Evolutionary conservation across 2,888 invertebrate genomes (phyloP).

Genomic region (Eugnorisma glareosa): DNA sequence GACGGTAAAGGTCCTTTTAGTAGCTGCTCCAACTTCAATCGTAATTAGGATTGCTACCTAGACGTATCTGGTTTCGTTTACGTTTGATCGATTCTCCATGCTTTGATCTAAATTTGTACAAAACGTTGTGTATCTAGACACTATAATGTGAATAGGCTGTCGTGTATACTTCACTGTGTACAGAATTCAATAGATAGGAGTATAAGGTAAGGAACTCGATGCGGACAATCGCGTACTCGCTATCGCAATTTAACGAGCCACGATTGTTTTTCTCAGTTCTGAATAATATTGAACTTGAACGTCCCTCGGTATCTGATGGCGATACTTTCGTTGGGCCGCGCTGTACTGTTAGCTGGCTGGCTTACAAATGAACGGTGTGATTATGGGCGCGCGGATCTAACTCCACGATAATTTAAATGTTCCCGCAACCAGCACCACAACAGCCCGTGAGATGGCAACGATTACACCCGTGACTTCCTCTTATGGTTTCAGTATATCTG

Average conservation of each 20-base stretch:
- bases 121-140: constrained; percentile 48
- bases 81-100: constrained; percentile 73
- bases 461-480: constrained; percentile 86
- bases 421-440: constrained; percentile 83
- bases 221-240: constrained; percentile 84
- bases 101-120: constrained; percentile 38
- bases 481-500: constrained; percentile 84
- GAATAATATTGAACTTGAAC: constrained; percentile 89
- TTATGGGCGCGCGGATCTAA: constrained; percentile 88
- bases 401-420: constrained; percentile 89
- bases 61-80: constrained; percentile 70
- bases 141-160: constrained; percentile 61
- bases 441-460: constrained; percentile 82
- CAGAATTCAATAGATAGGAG: constrained; percentile 72
- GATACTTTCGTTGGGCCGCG: constrained; percentile 85
- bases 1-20: constrained; percentile 84
- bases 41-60: constrained; percentile 79
- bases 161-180: constrained; percentile 64
- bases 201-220: constrained; percentile 79
- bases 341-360: constrained; percentile 87
- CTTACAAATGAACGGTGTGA: constrained; percentile 90
- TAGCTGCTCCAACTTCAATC: constrained; percentile 73
- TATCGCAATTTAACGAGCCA: constrained; percentile 89
- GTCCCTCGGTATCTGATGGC: constrained; percentile 86
- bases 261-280: constrained; percentile 90